Base-by-base conservation (phyloP, 2,113 vertebrate species). In the Spermophilus dauricus region DNA sequence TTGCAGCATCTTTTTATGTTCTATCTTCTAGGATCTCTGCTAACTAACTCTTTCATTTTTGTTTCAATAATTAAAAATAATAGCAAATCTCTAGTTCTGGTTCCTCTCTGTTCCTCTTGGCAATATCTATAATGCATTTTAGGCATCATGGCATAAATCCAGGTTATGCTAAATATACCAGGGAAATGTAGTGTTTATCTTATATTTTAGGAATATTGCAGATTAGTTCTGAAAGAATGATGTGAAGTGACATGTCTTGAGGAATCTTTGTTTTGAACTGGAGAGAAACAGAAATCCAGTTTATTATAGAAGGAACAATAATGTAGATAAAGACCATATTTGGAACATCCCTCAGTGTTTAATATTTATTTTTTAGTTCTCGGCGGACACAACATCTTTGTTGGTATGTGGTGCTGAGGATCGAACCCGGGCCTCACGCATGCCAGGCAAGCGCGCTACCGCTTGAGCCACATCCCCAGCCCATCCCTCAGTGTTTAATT, bases 181-280 rank as follows among this genome's bases (percentile, higher is more conserved):
- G 34, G 20, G 53, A 92, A 92, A 96, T 76, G 58, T 28, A 69
- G 37, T 67, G 45, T 90, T 96, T 75, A 92, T 78, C 37, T 91
- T 83, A 56, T 28, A 42, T 90, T 95, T 95, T 48, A 69, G 72
- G 30, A 95, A 28, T 86, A 67, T 72, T 93, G 65, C 67, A 30
- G n/a, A 82, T 89, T 56, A 82, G 45, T 84, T 96, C 58, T 73
- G 65, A 89, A 87, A 76, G 83, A 81, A 51, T 32, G 32, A 61
- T 90, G 34, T 45, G 37, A 96, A 91, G 39, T 92, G 30, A 45
- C 39, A 87, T 65, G 16, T 65, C 6, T 65, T 86, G 14, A 83
- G 26, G 91, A 95, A 78, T 91, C 39, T 93, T 93, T 94, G 75
- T 90, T 97, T 93, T 77, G 65, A 94, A 80, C 22, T 85, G 39